Evolutionary conservation across 2,888 invertebrate genomes (phyloP), one percentile per base, ranked within the genome.

Genomic region (Meloe dianella): DNA sequence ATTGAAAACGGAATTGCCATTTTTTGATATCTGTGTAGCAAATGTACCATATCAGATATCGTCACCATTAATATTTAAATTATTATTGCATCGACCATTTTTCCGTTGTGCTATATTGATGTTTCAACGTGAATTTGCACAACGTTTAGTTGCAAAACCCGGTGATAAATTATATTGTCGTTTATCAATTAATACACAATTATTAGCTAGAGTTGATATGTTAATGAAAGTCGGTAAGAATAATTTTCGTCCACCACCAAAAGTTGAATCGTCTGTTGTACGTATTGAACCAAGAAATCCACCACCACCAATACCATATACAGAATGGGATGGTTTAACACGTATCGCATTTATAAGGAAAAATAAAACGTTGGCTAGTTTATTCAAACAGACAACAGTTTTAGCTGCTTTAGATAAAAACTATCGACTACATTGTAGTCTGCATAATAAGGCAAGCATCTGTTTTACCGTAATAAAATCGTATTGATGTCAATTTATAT

Each of bases 101-200:
- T 93, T 91, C 79, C 89, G 98, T 73, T 98, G 97, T 87, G 99
- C 99, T 20, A 91, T 99, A 5, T 86, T 99, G 10, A 99, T 99
- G 98, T 98, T 99, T 81, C 99, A 99, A 86, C 89, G 94, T 78
- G 99, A 99, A 86, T 99, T 99, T 87, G 98, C 99, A 1, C 94
- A 98, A 79, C 87, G 99, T 80, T 86, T 99, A 63, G 95, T 97
- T 1, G 99, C 99, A 0, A 94, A 96, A 83, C 96, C 99, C 14
- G 98, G 98, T 1, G 98, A 98, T 79, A 98, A 99, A 85, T 85
- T 97, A 10, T 99, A 96, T 81, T 98, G 98, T 82, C 89, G 99
- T 63, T 85, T 99, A 32, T 98, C 98, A 63, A 92, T 98, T 60
- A 99, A 99, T 80, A 97, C 97, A 32, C 99, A 99, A 80, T 86